These are phyloP conservation scores for Euclidia mi DNA, from an alignment of 2,888 invertebrate species.

Conservation along the genomic window DNA sequence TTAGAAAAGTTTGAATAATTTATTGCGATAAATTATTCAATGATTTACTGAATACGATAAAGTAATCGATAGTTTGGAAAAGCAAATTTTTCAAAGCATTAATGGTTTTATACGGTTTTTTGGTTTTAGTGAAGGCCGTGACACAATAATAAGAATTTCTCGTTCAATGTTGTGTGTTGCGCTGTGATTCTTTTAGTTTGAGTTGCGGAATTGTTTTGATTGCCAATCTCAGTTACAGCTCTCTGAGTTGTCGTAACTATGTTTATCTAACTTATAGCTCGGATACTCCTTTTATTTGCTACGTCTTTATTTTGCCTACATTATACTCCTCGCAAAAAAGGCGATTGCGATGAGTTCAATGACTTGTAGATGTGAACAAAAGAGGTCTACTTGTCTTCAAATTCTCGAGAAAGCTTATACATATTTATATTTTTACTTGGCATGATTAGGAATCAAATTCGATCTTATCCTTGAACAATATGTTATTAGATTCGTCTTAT, in stretches of 20 bases:
- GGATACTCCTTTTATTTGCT: neutral
- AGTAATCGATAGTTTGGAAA: slow-evolving; percentile 20
- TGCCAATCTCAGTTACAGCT: slow-evolving; percentile 17
- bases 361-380: too few relatives aligned
- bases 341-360: too few relatives aligned
- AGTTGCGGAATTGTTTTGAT: slow-evolving; percentile 20
- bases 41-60: neutral
- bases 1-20: slow-evolving; percentile 18
- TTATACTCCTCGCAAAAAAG: neutral
- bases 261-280: neutral
- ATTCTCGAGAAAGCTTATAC: too few relatives aligned
- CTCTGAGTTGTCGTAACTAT: slow-evolving; percentile 3
- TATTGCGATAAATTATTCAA: neutral
- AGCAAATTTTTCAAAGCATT: slow-evolving; percentile 1
- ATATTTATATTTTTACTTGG: too few relatives aligned
- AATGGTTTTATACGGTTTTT: slow-evolving; percentile 7
- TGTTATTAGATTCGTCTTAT: too few relatives aligned
- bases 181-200: slow-evolving; percentile 19
- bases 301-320: neutral
- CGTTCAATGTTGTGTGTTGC: slow-evolving; percentile 15
- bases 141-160: slow-evolving; percentile 19
- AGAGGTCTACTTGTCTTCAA: too few relatives aligned
- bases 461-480: too few relatives aligned
- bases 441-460: too few relatives aligned
- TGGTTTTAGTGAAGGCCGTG: slow-evolving; percentile 15